Percentiles rank a stretch among this genome's conserved stretches.
Evolutionary conservation across 2,888 invertebrate genomes (phyloP).

Genomic region (Apodemia hepburni): DNA sequence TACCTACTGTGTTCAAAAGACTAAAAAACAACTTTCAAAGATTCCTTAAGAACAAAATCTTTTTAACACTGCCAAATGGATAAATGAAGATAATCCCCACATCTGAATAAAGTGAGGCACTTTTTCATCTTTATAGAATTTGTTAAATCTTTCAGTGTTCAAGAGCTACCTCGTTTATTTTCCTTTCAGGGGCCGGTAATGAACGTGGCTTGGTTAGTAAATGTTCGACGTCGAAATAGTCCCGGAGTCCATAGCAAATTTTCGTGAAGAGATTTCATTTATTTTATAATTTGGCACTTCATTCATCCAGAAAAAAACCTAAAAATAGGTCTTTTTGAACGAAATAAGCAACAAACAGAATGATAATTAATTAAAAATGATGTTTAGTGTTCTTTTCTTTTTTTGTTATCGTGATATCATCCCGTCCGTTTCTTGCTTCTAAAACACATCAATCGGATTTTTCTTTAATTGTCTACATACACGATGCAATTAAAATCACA

Average conservation of each 20-base stretch:
- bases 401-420: no score
- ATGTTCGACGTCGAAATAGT: conserved; percentile 23
- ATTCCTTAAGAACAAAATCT: conserved; percentile 21
- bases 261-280: neutral
- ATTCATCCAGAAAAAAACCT: no score
- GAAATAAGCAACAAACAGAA: no score
- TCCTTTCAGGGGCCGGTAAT: conserved; percentile 44
- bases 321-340: no score
- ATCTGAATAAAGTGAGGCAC: conserved; percentile 41
- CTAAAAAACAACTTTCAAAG: conserved; percentile 20
- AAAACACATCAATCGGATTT: no score
- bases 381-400: no score
- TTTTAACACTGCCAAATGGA: conserved; percentile 22
- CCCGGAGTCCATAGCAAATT: neutral
- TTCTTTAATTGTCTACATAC: no score
- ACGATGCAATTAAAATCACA: no score
- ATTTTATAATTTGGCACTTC: no score
- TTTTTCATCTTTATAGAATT: conserved; percentile 48
- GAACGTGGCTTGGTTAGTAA: conserved; percentile 39
- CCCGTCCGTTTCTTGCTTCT: no score
- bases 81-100: conserved; percentile 38
- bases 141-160: conserved; percentile 43
- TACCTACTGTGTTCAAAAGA: conserved; percentile 16
- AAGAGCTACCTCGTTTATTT: conserved; percentile 44
- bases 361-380: no score